Conservation (phyloP, 2,888 invertebrate genomes). For the Electrophaes corylata region DNA sequence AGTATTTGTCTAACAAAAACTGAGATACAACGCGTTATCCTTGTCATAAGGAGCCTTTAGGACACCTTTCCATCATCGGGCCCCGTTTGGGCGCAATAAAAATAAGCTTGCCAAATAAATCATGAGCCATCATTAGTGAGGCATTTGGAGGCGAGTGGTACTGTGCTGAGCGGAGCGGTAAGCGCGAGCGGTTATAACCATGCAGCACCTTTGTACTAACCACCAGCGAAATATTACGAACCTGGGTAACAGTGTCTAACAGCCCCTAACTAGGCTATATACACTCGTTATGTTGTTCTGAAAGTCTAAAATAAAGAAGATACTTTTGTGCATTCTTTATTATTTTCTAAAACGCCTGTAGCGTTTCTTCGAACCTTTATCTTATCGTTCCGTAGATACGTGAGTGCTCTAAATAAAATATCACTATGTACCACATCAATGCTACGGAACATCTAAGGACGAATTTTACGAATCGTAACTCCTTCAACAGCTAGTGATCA, state of each 20-base stretch:
- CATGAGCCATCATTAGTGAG: conserved; percentile 78
- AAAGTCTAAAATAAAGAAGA: too few species aligned
- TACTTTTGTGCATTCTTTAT: too few species aligned
- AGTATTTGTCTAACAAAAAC: conserved; percentile 23
- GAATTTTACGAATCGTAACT: neutral
- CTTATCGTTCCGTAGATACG: too few species aligned
- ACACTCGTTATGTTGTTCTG: too few species aligned
- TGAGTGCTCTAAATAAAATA: too few species aligned
- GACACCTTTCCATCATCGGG: conserved; percentile 60
- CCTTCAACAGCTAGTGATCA: neutral
- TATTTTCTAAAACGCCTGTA: too few species aligned
- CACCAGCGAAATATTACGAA: too few species aligned
- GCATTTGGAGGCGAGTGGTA: conserved; percentile 42
- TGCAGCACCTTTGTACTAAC: too few species aligned
- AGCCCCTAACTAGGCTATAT: too few species aligned
- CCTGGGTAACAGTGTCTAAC: too few species aligned
- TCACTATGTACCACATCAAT: too few species aligned
- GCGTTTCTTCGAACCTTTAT: too few species aligned
- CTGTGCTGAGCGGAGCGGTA: conserved; percentile 36
- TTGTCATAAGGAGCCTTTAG: conserved; percentile 17
- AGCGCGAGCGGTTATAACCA: conserved; percentile 10
- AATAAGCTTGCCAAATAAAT: conserved; percentile 75
- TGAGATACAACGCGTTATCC: conserved; percentile 35
- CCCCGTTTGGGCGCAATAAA: conserved; percentile 67
- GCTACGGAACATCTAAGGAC: neutral